phyloP scores from a whole-genome alignment of 2,113 vertebrate genomes.

The Corythaixoides concolor region DNA sequence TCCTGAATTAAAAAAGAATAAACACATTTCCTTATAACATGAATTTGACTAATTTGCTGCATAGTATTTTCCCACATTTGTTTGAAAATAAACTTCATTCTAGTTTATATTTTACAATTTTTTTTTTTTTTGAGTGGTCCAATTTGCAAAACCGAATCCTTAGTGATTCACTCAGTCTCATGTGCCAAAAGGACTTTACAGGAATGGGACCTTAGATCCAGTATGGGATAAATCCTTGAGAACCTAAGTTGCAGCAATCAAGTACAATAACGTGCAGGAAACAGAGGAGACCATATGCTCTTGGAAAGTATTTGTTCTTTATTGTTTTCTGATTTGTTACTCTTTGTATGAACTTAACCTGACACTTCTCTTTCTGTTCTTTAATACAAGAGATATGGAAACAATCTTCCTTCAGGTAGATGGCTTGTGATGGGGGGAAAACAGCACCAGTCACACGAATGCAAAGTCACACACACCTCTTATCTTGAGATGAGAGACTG shows the following conservation, averaged over 20 bases:
- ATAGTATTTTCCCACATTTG: not conserved
- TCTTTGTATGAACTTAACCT: not conserved
- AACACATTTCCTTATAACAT: not conserved
- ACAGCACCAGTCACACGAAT: not conserved
- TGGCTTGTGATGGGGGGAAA: not conserved
- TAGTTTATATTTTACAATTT: not conserved
- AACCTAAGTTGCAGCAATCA: not conserved
- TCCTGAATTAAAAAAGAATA: constrained; percentile 49
- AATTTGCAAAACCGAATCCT: not conserved
- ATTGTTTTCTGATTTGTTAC: not conserved
- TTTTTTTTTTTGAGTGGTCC: not conserved
- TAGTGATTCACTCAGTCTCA: not conserved
- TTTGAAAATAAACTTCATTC: not conserved
- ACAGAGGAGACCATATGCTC: not conserved
- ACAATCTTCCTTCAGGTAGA: not conserved
- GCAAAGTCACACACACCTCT: not conserved
- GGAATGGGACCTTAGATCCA: not conserved
- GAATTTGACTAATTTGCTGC: not conserved
- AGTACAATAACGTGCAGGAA: not conserved
- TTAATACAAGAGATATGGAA: not conserved
- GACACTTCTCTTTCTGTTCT: not conserved
- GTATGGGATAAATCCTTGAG: not conserved
- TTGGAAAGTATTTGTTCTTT: not conserved
- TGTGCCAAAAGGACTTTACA: not conserved
- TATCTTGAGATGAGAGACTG: not conserved